phyloP scores from a whole-genome alignment of 2,888 invertebrate genomes.

The Ectobius pallidus region DNA sequence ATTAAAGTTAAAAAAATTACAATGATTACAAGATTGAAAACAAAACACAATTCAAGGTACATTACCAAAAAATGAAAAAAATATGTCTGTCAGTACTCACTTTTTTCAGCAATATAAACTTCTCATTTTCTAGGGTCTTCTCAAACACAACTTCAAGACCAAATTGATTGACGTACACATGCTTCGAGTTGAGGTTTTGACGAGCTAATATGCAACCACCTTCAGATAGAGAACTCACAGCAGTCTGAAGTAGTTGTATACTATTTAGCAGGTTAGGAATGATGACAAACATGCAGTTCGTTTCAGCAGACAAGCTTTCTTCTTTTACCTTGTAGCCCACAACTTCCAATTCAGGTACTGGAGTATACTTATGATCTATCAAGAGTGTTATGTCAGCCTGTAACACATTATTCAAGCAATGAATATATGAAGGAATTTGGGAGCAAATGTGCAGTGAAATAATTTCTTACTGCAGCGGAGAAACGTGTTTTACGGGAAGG shows the following conservation, averaged over 20 bases:
- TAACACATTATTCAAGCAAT: no score
- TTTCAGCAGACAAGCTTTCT: conserved; percentile 63
- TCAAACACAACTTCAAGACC: conserved; percentile 46
- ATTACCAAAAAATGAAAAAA: no score
- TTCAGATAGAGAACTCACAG: conserved; percentile 59
- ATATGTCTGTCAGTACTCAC: no score
- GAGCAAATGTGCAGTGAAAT: no score
- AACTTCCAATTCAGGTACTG: conserved; percentile 56
- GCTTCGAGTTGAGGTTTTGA: conserved; percentile 59
- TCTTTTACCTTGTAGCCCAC: conserved; percentile 64
- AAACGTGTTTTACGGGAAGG: no score
- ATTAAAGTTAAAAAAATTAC: no score
- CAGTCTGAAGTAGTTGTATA: conserved; percentile 59
- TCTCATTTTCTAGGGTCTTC: conserved; percentile 60
- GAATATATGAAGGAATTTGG: no score
- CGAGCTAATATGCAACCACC: conserved; percentile 67
- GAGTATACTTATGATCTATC: conserved; percentile 48
- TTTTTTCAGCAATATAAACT: conserved; percentile 62
- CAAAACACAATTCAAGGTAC: no score
- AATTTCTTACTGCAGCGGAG: no score
- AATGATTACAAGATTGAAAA: no score
- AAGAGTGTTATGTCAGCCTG: conserved; percentile 69
- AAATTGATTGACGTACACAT: conserved; percentile 52
- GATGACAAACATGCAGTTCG: conserved; percentile 59
- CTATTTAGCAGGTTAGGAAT: conserved; percentile 61